Conservation (phyloP, 2,888 invertebrate species). For the Amitus sp. region DNA sequence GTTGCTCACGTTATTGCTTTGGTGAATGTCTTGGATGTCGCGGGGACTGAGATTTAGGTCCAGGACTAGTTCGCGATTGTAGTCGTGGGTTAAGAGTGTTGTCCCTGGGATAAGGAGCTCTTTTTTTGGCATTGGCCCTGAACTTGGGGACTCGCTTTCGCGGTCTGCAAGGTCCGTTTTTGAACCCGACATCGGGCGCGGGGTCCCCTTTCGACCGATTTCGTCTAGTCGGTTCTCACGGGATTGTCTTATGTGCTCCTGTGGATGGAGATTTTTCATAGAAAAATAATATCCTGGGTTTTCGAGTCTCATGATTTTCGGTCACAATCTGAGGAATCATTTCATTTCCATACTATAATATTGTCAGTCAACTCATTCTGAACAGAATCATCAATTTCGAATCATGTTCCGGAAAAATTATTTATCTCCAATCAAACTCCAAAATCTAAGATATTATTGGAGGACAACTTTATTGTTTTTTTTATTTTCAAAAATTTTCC, state of each 20-base stretch:
- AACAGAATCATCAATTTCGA: too few relatives aligned
- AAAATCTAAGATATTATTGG: too few relatives aligned
- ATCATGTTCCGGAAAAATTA: too few relatives aligned
- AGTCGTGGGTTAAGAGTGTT: conserved; percentile 49
- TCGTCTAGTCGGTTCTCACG: conserved; percentile 82
- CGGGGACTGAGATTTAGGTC: conserved; percentile 51
- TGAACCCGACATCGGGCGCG: conserved; percentile 53
- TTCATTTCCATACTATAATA: too few relatives aligned
- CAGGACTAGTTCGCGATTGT: conserved; percentile 50
- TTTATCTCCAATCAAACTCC: too few relatives aligned
- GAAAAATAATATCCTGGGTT: too few relatives aligned
- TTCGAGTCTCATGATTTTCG: too few relatives aligned
- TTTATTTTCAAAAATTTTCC: too few relatives aligned
- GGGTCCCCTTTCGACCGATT: conserved; percentile 67
- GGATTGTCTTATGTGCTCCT: conserved; percentile 82
- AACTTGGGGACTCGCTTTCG: conserved; percentile 56
- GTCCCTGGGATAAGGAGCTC: conserved; percentile 52
- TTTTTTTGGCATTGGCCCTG: conserved; percentile 56
- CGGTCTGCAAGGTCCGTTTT: conserved; percentile 54
- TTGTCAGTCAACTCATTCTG: too few relatives aligned
- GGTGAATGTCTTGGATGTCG: conserved; percentile 60
- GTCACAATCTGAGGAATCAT: too few relatives aligned
- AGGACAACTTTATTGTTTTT: too few relatives aligned
- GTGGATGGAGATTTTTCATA: too few relatives aligned
- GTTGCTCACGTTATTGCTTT: conserved; percentile 63